Percentiles rank a stretch among this genome's conserved stretches.
Conservation (phyloP, 1,140 invertebrate genomes). For the Zaprionus nigranus region DNA sequence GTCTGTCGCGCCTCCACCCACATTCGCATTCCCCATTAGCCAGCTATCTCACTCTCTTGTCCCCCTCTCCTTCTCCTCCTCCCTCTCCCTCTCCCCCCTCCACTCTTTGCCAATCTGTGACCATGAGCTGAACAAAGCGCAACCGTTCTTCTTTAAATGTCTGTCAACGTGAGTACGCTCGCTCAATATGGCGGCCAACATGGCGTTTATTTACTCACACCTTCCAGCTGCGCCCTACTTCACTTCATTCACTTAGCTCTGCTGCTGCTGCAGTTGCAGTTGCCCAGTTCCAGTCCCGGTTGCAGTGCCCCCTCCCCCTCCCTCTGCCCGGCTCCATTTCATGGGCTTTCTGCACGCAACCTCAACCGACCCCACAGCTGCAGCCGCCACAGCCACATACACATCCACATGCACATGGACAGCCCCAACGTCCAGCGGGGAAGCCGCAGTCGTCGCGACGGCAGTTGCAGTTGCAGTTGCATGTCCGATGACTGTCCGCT, state of each 20-base stretch:
- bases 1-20: constrained; percentile 1
- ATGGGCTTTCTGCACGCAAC: constrained; percentile 76
- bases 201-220: constrained; percentile 80
- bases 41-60: not conserved
- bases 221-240: constrained; percentile 25
- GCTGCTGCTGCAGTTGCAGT: constrained; percentile 18
- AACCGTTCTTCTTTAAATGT: constrained; percentile 71
- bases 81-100: not conserved
- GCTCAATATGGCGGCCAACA: constrained; percentile 81
- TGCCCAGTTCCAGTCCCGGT: constrained; percentile 31
- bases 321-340: constrained; percentile 58
- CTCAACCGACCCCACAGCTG: constrained; percentile 24
- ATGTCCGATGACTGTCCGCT: constrained; percentile 41
- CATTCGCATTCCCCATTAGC: not conserved
- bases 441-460: constrained; percentile 69
- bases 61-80: not conserved
- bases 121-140: constrained; percentile 69
- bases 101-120: constrained; percentile 51
- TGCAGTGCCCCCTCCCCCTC: not conserved
- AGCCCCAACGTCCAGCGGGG: constrained; percentile 55
- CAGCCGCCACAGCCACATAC: not conserved
- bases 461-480: constrained; percentile 44
- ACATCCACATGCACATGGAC: constrained; percentile 15
- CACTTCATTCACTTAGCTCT: constrained; percentile 39
- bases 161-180: constrained; percentile 71